Conservation (phyloP, 2,888 invertebrate genomes). For the Nasonovia ribisnigri region DNA sequence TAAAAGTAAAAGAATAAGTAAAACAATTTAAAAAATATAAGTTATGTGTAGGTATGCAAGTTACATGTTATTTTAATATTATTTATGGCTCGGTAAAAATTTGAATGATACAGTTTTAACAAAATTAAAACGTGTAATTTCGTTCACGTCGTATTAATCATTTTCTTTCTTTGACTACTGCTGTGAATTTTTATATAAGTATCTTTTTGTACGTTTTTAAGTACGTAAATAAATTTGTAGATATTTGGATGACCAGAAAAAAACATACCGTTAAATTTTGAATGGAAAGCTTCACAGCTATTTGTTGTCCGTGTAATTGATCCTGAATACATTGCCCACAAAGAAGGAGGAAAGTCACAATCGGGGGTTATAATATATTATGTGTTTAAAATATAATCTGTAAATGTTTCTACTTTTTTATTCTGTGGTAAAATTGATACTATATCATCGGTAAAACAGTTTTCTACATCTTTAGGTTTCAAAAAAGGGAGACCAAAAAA, state of each 20-base stretch:
- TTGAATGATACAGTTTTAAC: no score
- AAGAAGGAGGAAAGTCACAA: slow-evolving; percentile 15
- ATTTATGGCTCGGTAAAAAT: no score
- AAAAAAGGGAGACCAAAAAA: no score
- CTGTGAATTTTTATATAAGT: not conserved
- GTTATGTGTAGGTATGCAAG: no score
- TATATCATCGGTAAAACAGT: no score
- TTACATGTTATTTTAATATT: no score
- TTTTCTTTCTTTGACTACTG: not conserved
- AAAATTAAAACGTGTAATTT: slow-evolving; percentile 1
- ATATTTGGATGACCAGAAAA: not conserved
- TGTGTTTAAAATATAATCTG: no score
- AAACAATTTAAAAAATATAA: not conserved
- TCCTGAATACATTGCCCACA: slow-evolving; percentile 14
- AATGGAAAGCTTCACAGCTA: slow-evolving; percentile 21
- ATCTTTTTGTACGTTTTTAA: not conserved
- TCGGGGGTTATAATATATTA: slow-evolving; percentile 10
- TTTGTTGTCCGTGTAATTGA: not conserved
- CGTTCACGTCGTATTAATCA: not conserved
- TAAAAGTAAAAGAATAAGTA: not conserved
- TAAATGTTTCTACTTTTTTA: no score
- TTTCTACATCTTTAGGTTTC: no score
- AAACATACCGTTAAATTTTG: not conserved
- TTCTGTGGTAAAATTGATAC: no score
- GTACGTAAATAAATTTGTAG: not conserved